Evolutionary conservation across 2,888 invertebrate species (phyloP).

Genomic region (Drosophila neonasuta): DNA sequence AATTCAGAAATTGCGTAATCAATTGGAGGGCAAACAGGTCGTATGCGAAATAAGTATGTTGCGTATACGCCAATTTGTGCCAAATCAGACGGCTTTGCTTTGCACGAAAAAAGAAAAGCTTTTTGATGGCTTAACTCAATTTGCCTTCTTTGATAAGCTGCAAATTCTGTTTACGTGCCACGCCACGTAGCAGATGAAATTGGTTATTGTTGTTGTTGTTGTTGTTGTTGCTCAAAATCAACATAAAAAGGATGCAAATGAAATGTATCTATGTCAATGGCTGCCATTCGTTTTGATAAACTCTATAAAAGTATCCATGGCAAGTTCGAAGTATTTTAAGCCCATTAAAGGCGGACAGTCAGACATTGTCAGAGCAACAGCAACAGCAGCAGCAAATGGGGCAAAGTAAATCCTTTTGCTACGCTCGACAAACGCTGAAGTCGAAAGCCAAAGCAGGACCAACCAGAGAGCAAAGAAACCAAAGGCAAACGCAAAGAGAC

Average conservation of each 20-base stretch:
- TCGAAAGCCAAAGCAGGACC: conserved; percentile 15
- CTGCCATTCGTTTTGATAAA: conserved; percentile 70
- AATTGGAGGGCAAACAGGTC: conserved; percentile 43
- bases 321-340: conserved; percentile 58
- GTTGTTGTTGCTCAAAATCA: conserved; percentile 48
- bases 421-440: conserved; percentile 8
- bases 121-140: conserved; percentile 63
- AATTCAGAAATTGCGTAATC: conserved; percentile 45
- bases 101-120: neutral
- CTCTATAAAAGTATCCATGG: conserved; percentile 61
- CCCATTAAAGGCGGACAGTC: conserved; percentile 58
- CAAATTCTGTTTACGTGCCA: conserved; percentile 35
- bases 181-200: conserved; percentile 31
- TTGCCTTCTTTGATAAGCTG: conserved; percentile 57
- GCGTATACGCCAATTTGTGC: conserved; percentile 53
- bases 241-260: conserved; percentile 66
- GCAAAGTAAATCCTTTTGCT: conserved; percentile 42
- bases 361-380: neutral
- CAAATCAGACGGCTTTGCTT: conserved; percentile 27
- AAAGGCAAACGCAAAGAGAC: conserved; percentile 17
- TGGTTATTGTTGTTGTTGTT: conserved; percentile 10
- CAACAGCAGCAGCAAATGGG: conserved; percentile 18
- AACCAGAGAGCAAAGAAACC: neutral
- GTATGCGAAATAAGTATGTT: conserved; percentile 51
- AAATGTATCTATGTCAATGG: conserved; percentile 74